Percentiles rank a stretch among this genome's conserved stretches.
Evolutionary conservation across 2,888 invertebrate genomes (phyloP).

Genomic region (Periphyllus acericola): DNA sequence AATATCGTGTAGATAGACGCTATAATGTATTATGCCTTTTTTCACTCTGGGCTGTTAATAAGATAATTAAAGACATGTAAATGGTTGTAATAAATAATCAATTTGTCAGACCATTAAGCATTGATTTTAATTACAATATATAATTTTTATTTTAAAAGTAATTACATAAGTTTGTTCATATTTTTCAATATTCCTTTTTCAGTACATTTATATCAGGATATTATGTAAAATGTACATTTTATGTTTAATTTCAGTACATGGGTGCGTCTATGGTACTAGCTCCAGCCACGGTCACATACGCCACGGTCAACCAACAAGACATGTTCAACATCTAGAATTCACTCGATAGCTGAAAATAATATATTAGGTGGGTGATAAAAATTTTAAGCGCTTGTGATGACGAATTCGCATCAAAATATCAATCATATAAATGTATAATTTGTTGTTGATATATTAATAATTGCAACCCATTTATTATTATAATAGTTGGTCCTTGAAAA

Average conservation of each 20-base stretch:
- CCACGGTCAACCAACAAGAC: slow-evolving; percentile 75
- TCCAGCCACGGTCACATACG: slow-evolving; percentile 70
- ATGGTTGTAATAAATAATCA: background rate
- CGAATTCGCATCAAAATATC: slow-evolving; percentile 17
- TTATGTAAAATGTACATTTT: background rate
- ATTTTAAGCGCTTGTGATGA: background rate
- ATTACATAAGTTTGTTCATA: background rate
- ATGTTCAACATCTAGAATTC: slow-evolving; percentile 74
- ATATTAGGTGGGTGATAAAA: background rate
- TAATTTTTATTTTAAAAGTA: background rate
- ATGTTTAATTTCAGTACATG: slow-evolving; percentile 65
- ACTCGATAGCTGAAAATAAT: background rate
- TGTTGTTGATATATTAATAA: background rate
- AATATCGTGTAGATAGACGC: slow-evolving; percentile 11
- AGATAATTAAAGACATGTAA: background rate
- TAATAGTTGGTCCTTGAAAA: background rate
- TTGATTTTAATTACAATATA: slow-evolving; percentile 3
- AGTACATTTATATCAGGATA: no score
- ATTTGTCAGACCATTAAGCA: background rate
- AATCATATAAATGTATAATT: slow-evolving; percentile 13
- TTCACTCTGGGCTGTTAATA: background rate
- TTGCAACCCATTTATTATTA: background rate
- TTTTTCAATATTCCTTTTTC: no score
- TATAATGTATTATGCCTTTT: background rate
- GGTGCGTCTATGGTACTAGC: slow-evolving; percentile 66